Evolutionary conservation across 1,140 invertebrate genomes (phyloP).

Genomic region (Psilanteris sp.): DNA sequence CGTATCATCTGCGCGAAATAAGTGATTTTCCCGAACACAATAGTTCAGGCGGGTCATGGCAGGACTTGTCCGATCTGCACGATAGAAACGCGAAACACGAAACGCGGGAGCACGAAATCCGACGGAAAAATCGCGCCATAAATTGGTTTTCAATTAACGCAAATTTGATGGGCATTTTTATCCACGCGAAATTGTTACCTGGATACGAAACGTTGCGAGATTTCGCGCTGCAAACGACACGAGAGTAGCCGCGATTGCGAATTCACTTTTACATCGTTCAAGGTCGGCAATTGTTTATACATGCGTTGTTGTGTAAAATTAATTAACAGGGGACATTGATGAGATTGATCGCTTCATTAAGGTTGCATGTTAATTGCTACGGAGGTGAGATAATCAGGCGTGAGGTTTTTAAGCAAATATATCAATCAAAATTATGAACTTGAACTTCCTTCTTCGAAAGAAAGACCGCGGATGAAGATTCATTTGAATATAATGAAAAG

Average conservation of each 20-base stretch:
- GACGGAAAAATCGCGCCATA: conserved; percentile 40
- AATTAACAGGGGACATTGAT: conserved; percentile 9
- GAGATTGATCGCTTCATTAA: conserved; percentile 30
- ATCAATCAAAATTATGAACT: background rate
- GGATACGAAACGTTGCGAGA: conserved; percentile 21
- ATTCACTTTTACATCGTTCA: conserved; percentile 20
- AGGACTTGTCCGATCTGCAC: conserved; percentile 12
- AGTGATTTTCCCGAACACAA: conserved; percentile 32
- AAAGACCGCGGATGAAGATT: background rate
- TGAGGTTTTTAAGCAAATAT: conserved; percentile 8
- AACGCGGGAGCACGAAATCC: conserved; percentile 30
- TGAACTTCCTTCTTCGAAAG: conserved; percentile 1
- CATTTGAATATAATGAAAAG: background rate
- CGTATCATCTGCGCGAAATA: conserved; percentile 17
- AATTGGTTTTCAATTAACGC: conserved; percentile 57
- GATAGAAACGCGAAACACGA: conserved; percentile 25
- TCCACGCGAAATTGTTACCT: conserved; percentile 20
- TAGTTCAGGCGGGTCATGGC: conserved; percentile 29
- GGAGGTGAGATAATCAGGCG: background rate
- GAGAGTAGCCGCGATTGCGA: too few relatives aligned
- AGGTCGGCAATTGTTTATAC: conserved; percentile 27
- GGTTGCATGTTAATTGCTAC: conserved; percentile 14
- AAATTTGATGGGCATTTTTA: conserved; percentile 34
- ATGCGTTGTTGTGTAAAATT: conserved; percentile 22
- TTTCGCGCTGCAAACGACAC: too few relatives aligned